These are phyloP conservation scores for Podocnemis expansa DNA, from an alignment of 2,113 vertebrate genomes.

Conservation along the genomic window DNA sequence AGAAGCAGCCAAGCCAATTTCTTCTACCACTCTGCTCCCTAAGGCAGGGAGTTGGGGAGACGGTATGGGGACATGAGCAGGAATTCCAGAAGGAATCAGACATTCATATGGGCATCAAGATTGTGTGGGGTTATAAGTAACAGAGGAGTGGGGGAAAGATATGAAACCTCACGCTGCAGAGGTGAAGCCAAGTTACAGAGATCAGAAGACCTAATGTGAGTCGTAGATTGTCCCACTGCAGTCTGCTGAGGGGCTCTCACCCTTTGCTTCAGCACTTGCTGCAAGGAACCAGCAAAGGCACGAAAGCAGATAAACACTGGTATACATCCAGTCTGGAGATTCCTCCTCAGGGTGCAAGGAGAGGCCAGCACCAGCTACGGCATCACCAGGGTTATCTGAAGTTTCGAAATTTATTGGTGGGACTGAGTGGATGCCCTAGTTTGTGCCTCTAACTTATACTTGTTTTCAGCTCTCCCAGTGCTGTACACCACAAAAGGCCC, in stretches of 20 bases:
- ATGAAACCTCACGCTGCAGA: too few relatives aligned
- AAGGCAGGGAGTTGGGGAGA: not conserved
- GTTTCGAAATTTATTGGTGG: not conserved
- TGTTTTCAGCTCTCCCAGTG: not conserved
- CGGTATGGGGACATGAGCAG: accelerated
- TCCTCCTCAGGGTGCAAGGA: not conserved
- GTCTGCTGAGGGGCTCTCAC: not conserved
- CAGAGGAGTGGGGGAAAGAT: too few relatives aligned
- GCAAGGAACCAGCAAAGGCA: accelerated
- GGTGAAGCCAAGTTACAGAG: not conserved
- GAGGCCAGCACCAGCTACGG: not conserved
- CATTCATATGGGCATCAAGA: too few relatives aligned
- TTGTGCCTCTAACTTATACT: not conserved
- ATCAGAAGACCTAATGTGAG: not conserved
- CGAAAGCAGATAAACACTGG: not conserved
- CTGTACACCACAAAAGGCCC: not conserved
- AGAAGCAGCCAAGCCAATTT: constrained; percentile 61
- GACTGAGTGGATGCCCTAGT: not conserved
- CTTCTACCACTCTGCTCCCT: not conserved
- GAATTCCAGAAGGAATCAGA: too few relatives aligned
- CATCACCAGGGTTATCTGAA: accelerated
- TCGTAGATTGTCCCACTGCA: not conserved
- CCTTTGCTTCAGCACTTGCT: not conserved
- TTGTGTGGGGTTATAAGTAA: too few relatives aligned
- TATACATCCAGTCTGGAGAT: not conserved